Evolutionary conservation across 2,888 invertebrate genomes (phyloP), one percentile per base, ranked within the genome.

Genomic region (Actias luna): DNA sequence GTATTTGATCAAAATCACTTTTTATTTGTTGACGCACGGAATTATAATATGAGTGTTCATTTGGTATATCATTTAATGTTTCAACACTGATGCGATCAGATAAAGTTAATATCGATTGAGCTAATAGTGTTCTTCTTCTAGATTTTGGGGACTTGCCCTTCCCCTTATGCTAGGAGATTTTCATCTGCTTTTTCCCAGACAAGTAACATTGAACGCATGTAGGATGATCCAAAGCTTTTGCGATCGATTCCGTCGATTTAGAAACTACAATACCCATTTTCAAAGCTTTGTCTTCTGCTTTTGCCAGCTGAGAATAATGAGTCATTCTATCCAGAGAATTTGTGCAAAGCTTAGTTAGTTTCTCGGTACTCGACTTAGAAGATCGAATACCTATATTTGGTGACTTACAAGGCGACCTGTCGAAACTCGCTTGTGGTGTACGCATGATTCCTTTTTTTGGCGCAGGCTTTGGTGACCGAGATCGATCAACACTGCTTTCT

Each of bases 181-280:
- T 93, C 71, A 89, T 93, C 70, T 91, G 91, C 46, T 87, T 90
- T 78, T 94, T 94, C 63, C 93, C 93, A 64, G 95, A 95, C 55
- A 95, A 93, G 84, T 95, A 94, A 79, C 96, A 96, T 78, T 96
- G 95, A 72, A 95, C 95, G 87, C 96, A 96, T 31, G 95, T 95
- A 58, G 95, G 95, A 64, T 95, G 94, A 69, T 95, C 95, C 63
- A 95, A 94, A 16, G 93, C 90, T 75, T 89, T 89, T 16, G 91
- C 86, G 58, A 93, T 93, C 0, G 93, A 93, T 73, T 94, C 93
- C 1, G 93, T 93, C 2, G 93, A 93, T 68, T 93, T 93, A 0
- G 93, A 88, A 0, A 93, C 93, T 42, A 94, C 94, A 60, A 94
- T 94, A 1, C 93, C 93, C 89, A 93, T 92, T 78, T 87, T 89